A percentile compares a stretch with the other conserved stretches of the same genome.
Conservation (phyloP, 2,888 invertebrate genomes). For the Eristalis arbustorum region DNA sequence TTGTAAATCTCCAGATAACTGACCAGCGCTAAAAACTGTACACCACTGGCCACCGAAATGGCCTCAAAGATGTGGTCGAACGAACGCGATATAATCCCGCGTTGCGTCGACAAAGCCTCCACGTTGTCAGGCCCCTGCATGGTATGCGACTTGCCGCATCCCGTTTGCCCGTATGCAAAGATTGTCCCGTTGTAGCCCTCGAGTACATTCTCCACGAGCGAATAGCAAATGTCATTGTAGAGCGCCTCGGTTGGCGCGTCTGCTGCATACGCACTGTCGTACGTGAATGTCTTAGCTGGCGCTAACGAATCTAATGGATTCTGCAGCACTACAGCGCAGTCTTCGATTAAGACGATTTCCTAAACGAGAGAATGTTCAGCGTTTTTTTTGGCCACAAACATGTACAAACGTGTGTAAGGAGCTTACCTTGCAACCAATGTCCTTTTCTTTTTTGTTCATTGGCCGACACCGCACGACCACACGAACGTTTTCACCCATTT, state of each 20-base stretch:
- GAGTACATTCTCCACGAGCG: conserved; percentile 90
- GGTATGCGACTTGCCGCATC: conserved; percentile 94
- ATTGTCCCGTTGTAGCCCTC: conserved; percentile 97
- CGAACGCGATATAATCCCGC: conserved; percentile 87
- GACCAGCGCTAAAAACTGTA: conserved; percentile 83
- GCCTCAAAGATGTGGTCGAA: conserved; percentile 95
- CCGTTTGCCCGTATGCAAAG: conserved; percentile 96
- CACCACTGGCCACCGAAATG: conserved; percentile 86
- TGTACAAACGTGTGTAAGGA: background rate
- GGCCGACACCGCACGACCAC: conserved; percentile 86
- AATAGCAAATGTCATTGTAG: conserved; percentile 92
- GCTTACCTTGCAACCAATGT: conserved; percentile 81
- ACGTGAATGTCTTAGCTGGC: conserved; percentile 87
- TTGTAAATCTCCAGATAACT: conserved; percentile 96
- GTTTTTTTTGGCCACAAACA: background rate
- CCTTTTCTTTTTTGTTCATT: conserved; percentile 88
- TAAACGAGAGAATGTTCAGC: conserved; percentile 74
- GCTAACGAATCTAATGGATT: conserved; percentile 84
- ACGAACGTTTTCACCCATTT: conserved; percentile 77
- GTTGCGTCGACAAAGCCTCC: conserved; percentile 71
- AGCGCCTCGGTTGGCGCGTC: conserved; percentile 91
- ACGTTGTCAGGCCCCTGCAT: conserved; percentile 82
- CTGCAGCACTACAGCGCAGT: conserved; percentile 83
- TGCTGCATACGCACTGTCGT: conserved; percentile 91
- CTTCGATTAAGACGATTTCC: conserved; percentile 86